Evolutionary conservation across 2,113 vertebrate species (phyloP).

Genomic region (Lutjanus erythropterus): DNA sequence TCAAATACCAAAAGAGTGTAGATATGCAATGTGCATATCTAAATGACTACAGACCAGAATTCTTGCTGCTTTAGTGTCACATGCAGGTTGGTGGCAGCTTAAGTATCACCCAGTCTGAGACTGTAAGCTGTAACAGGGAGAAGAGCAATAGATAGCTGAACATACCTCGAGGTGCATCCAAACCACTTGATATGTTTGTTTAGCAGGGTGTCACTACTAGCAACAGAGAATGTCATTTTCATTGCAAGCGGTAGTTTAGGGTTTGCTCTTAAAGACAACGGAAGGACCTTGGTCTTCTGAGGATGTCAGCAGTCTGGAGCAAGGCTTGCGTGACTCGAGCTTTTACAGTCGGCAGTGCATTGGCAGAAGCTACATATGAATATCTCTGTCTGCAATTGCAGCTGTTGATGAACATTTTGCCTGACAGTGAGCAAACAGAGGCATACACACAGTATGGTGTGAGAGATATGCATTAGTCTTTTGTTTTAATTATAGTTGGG

Average conservation of each 20-base stretch:
- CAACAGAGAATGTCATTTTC: conserved; percentile 66
- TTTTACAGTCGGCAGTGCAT: conserved; percentile 25
- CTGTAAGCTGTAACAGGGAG: conserved; percentile 60
- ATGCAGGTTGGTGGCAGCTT: conserved; percentile 50
- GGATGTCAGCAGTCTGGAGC: conserved; percentile 38
- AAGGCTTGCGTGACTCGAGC: conserved; percentile 24
- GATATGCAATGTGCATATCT: conserved; percentile 3
- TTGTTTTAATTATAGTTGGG: too few relatives aligned
- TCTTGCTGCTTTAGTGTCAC: conserved; percentile 39
- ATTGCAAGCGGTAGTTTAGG: conserved; percentile 48
- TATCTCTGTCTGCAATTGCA: conserved; percentile 14
- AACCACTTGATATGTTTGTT: conserved; percentile 82
- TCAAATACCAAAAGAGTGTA: conserved; percentile 5
- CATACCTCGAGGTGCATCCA: conserved; percentile 75
- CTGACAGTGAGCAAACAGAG: conserved; percentile 1
- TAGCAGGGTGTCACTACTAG: conserved; percentile 72
- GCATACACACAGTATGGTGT: neutral
- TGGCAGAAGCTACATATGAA: conserved; percentile 22
- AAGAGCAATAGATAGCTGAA: conserved; percentile 73
- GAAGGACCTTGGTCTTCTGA: conserved; percentile 35
- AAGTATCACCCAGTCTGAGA: conserved; percentile 58
- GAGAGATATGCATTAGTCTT: neutral
- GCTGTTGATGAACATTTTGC: conserved; percentile 38
- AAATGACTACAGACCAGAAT: conserved; percentile 10
- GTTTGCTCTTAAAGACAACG: conserved; percentile 45